phyloP scores from a whole-genome alignment of 2,113 vertebrate species.

The Limanda limanda region DNA sequence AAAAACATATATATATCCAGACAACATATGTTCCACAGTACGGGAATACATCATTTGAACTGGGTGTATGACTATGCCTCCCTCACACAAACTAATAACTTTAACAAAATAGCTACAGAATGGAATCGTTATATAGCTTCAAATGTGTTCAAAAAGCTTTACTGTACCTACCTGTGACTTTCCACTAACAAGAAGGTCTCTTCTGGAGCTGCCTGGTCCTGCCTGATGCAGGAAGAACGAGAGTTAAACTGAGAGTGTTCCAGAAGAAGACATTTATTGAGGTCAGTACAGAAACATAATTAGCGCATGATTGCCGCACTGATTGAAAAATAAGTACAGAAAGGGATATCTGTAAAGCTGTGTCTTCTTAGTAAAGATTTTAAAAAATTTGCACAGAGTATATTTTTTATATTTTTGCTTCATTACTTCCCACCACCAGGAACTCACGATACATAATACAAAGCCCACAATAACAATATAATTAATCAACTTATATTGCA shows the following conservation, averaged over 20 bases:
- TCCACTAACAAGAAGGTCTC: not conserved
- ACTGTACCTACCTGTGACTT: constrained; percentile 32
- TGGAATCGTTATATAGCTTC: not conserved
- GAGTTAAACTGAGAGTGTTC: not conserved
- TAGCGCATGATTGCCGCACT: not conserved
- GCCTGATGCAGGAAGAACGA: not conserved
- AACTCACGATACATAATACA: too few relatives aligned
- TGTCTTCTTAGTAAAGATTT: too few relatives aligned
- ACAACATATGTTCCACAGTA: not conserved
- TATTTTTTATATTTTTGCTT: too few relatives aligned
- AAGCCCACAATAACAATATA: too few relatives aligned
- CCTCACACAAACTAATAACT: not conserved
- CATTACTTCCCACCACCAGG: too few relatives aligned
- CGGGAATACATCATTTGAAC: not conserved
- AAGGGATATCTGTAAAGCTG: too few relatives aligned
- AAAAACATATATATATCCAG: not conserved
- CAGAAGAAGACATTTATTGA: not conserved
- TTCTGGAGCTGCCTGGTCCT: not conserved
- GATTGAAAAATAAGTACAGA: too few relatives aligned
- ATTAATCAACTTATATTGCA: too few relatives aligned
- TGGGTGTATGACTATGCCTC: not conserved
- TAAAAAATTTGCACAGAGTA: too few relatives aligned
- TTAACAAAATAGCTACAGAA: not conserved
- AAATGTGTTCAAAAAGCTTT: not conserved
- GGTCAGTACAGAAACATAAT: not conserved